phyloP scores from a whole-genome alignment of 30 jellyfish, hydroid and myxozoan species.

The Pseudorhiza aurosa region DNA sequence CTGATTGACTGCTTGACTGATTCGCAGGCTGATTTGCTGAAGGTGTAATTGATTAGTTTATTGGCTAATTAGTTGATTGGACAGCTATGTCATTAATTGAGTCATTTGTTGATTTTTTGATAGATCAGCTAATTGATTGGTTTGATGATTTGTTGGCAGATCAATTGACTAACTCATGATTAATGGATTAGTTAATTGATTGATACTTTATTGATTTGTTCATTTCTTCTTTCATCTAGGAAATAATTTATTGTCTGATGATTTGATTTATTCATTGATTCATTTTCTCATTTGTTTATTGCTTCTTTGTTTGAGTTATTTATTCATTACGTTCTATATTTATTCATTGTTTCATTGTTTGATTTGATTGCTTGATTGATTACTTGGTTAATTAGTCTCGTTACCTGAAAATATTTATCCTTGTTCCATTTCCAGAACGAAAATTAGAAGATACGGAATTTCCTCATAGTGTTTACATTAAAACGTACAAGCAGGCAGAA shows the following conservation, averaged over 20 bases:
- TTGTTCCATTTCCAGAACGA: constrained; percentile 60
- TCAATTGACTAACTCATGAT: not conserved
- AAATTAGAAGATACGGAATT: constrained; percentile 79
- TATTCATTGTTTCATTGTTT: too few species aligned
- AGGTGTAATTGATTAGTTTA: not conserved
- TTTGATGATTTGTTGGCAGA: not conserved
- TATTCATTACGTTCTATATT: too few species aligned
- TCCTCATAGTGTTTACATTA: constrained; percentile 80
- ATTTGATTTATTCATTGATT: too few species aligned
- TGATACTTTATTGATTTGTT: not conserved
- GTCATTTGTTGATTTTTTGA: not conserved
- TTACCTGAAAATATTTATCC: too few species aligned
- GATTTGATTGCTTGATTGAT: not conserved
- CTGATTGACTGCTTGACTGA: too few species aligned
- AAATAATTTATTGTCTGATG: too few species aligned
- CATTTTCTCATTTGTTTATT: too few species aligned
- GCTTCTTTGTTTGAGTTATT: too few species aligned
- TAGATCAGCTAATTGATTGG: not conserved
- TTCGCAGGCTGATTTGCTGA: too few species aligned
- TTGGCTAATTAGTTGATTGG: too few species aligned
- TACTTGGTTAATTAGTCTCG: too few species aligned
- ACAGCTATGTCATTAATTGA: too few species aligned
- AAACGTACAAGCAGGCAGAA: constrained; percentile 58
- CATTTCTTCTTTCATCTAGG: not conserved
- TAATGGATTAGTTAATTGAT: not conserved